Conservation (phyloP, 1,140 invertebrate genomes). For the Lepidurus apus region DNA sequence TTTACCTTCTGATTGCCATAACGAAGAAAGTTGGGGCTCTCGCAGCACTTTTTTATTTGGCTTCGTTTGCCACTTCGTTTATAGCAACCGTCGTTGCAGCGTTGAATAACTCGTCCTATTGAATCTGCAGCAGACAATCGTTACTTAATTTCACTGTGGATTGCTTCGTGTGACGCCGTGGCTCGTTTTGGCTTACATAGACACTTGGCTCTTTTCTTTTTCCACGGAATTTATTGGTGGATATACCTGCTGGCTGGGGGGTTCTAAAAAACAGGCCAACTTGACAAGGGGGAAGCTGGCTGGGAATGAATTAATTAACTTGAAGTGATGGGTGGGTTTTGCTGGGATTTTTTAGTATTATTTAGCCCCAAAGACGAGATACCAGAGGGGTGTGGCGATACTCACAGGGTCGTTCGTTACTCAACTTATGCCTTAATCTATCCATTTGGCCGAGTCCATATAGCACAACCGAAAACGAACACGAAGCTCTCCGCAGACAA, state of each 20-base stretch:
- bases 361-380: not conserved
- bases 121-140: not conserved
- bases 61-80: too few relatives aligned
- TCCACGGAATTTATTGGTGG: not conserved
- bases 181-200: not conserved
- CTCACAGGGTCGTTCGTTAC: not conserved
- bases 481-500: not conserved
- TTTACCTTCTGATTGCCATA: not conserved
- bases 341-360: not conserved
- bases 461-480: not conserved
- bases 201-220: not conserved
- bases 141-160: not conserved
- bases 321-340: not conserved
- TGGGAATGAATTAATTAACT: not conserved
- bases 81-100: not conserved
- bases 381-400: not conserved
- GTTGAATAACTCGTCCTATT: conserved; percentile 11
- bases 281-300: not conserved
- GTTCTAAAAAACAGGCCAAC: too few relatives aligned
- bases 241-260: too few relatives aligned
- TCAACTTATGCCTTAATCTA: not conserved
- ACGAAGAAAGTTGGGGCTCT: not conserved
- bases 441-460: not conserved
- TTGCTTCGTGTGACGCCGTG: not conserved
- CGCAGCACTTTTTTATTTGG: not conserved